Conservation (phyloP, 2,797 vertebrate species). For the Anguilla anguilla region DNA sequence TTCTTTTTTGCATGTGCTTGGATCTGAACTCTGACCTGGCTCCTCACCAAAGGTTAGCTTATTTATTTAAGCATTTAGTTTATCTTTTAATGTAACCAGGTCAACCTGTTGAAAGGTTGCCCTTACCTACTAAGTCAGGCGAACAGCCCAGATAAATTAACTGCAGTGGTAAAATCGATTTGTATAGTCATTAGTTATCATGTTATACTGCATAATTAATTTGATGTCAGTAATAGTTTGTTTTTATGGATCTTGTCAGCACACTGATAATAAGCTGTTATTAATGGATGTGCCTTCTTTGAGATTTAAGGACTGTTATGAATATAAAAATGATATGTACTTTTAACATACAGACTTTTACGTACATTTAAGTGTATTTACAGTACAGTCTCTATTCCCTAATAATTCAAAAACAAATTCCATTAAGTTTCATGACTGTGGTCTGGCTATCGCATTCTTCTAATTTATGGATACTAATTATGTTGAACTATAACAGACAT, state of each 20-base stretch:
- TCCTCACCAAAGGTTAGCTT: background rate
- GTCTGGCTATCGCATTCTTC: background rate
- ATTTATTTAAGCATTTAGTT: background rate
- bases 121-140: background rate
- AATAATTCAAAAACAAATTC: background rate
- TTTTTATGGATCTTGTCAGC: background rate
- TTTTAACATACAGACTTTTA: background rate
- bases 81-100: conserved; percentile 1
- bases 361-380: background rate
- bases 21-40: background rate
- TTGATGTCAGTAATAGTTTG: background rate
- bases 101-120: background rate
- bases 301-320: background rate
- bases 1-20: background rate
- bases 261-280: background rate
- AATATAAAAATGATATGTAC: background rate
- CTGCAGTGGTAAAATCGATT: background rate
- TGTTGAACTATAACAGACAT: background rate
- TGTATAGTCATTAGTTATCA: background rate
- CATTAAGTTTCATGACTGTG: too few relatives aligned
- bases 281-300: background rate
- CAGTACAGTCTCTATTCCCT: background rate
- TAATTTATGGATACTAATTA: conserved; percentile 1
- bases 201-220: background rate
- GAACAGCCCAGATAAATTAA: background rate